Base-by-base conservation (phyloP, 2,888 invertebrate species). In the Portevinia maculata region DNA sequence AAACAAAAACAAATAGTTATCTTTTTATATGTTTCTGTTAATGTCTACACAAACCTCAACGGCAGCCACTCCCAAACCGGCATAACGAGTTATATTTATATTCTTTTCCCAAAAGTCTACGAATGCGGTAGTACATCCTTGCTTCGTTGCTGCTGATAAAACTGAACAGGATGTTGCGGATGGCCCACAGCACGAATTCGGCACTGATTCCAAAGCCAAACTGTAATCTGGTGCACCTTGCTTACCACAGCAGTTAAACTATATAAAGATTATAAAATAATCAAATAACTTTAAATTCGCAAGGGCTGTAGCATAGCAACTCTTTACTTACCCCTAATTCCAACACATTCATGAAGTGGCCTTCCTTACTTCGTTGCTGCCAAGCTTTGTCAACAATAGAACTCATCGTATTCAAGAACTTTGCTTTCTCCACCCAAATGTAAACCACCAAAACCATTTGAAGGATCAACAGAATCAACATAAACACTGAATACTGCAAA, bases 391-490 rank as follows among this genome's bases (percentile, higher is more conserved):
- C 87, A 83, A 94, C 91, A 85, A 92, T 90, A 3, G 89, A 87
- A 30, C 90, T 90, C 84, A 95, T 91, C 11, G 92, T 90, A 0
- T 90, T 87, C 75, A 92, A 91, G 48, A 93, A 89, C 81, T 92
- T 92, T 34, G 92, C 93, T 15, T 93, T 92, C 88, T 93, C 92
- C 0, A 94, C 90, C 91, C 95, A 95, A 41, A 94, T 92, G 76
- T 93, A 93, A 8, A 94, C 92, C 0, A 94, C 94, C 79, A 95
- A 89, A 11, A 94, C 93, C 52, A 96, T 92, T 93, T 96, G 95
- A 65, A 94, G 91, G 75, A 96, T 92, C 89, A 96, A 93, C 84
- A 96, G 92, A 52, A 94, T 92, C 84, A 96, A 89, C 87, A 96
- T 91, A 88, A 95, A 92, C 83, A 95, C 92, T 2, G 95, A 93